phyloP scores from a whole-genome alignment of 2,113 vertebrate species.

The Macrotis lagotis region DNA sequence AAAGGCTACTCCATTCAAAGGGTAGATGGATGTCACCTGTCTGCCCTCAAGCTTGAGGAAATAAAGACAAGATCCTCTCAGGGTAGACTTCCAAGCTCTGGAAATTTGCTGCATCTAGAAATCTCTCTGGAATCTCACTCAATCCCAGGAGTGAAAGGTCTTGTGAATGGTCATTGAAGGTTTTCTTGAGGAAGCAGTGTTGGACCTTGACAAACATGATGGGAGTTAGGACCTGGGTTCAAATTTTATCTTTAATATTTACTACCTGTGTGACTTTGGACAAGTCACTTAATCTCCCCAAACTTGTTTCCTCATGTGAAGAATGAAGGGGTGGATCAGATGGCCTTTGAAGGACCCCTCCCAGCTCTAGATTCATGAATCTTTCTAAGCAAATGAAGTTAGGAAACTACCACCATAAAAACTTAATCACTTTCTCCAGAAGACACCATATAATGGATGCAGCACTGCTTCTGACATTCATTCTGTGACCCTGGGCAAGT shows the following conservation, averaged over 20 bases:
- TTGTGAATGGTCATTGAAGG: conserved; percentile 6
- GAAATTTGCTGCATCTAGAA: conserved; percentile 17
- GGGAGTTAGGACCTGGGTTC: background rate
- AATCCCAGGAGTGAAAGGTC: conserved; percentile 13
- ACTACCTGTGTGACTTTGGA: background rate
- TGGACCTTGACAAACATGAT: background rate
- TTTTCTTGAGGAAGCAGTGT: background rate
- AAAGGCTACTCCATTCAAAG: conserved; percentile 33
- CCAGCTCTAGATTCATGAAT: too few relatives aligned
- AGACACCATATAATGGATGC: too few relatives aligned
- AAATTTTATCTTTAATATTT: background rate
- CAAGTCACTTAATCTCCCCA: too few relatives aligned
- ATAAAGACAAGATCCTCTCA: background rate
- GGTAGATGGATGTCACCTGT: conserved; percentile 24
- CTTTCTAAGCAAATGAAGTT: conserved; percentile 15
- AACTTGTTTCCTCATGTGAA: too few relatives aligned
- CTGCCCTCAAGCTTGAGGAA: conserved; percentile 10
- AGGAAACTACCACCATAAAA: conserved; percentile 31
- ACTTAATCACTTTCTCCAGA: background rate
- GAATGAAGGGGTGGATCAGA: too few relatives aligned
- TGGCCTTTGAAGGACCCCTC: too few relatives aligned
- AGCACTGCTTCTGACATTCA: too few relatives aligned
- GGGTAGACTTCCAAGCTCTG: conserved; percentile 29
- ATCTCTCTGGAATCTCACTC: conserved; percentile 11
- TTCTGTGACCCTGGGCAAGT: too few relatives aligned